phyloP scores from a whole-genome alignment of 2,113 vertebrate species.

The Platysternon megacephalum region DNA sequence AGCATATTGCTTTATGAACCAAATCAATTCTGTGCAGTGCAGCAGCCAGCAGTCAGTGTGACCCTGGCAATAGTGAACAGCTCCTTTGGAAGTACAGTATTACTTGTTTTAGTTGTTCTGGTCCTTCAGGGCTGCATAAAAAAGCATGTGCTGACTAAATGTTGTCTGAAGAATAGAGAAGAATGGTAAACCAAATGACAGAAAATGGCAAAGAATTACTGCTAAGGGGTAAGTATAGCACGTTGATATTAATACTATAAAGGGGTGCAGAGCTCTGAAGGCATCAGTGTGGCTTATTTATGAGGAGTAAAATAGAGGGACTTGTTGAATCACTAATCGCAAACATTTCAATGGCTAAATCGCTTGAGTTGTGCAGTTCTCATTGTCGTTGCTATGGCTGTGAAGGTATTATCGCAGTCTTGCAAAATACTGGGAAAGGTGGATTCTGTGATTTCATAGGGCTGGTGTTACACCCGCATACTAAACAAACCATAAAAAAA shows the following conservation, averaged over 20 bases:
- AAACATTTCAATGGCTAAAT: not conserved
- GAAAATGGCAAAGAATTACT: slow-evolving; percentile 72
- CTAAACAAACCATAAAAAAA: not conserved
- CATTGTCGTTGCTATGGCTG: not conserved
- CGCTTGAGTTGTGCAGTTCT: not conserved
- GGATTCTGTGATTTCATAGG: not conserved
- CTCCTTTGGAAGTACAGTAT: not conserved
- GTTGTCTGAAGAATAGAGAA: slow-evolving; percentile 55
- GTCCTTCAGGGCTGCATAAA: not conserved
- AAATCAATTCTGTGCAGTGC: not conserved
- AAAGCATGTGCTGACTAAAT: slow-evolving; percentile 61
- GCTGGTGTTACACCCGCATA: not conserved
- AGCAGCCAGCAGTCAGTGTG: not conserved
- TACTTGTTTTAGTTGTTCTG: not conserved
- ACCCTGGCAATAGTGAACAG: not conserved
- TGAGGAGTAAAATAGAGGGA: not conserved
- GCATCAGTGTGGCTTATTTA: not conserved
- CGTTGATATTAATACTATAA: not conserved
- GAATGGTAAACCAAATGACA: slow-evolving; percentile 79
- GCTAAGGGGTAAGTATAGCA: slow-evolving; percentile 80
- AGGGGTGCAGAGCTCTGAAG: not conserved
- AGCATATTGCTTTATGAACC: not conserved
- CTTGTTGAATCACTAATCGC: not conserved
- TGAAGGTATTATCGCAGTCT: not conserved
- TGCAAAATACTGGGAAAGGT: not conserved